These are phyloP conservation scores for Sapayoa aenigma DNA, from an alignment of 2,113 vertebrate species.

Conservation along the genomic window DNA sequence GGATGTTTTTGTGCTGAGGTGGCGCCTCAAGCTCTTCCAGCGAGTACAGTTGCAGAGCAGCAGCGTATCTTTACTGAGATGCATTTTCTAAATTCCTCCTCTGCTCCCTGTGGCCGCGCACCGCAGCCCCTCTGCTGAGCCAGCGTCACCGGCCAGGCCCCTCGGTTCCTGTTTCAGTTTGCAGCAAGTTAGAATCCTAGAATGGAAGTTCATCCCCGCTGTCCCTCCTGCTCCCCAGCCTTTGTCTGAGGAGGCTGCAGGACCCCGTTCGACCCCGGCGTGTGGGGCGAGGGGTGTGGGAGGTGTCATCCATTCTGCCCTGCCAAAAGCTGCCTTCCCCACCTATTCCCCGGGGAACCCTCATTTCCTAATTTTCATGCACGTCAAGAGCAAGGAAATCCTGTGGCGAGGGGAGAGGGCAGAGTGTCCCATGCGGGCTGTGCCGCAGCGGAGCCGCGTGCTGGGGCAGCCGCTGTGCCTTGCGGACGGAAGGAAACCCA, in stretches of 20 bases:
- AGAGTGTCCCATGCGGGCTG: not conserved
- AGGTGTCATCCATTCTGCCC: not conserved
- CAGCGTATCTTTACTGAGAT: not conserved
- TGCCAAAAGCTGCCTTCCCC: not conserved
- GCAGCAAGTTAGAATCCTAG: not conserved
- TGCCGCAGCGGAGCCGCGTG: not conserved
- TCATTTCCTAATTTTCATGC: conserved; percentile 20
- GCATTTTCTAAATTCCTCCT: conserved; percentile 54
- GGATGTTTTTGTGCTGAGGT: conserved; percentile 48
- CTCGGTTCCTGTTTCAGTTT: not conserved
- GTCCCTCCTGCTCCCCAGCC: not conserved
- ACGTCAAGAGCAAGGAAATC: conserved; percentile 57
- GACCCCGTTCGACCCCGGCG: fast-evolving
- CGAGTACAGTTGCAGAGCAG: not conserved
- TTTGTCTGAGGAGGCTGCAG: not conserved
- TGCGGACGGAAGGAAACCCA: not conserved
- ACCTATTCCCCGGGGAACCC: conserved; percentile 18
- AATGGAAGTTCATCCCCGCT: not conserved
- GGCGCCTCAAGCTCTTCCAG: not conserved
- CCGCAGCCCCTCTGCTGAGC: not conserved
- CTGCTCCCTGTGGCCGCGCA: not conserved
- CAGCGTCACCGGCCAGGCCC: not conserved
- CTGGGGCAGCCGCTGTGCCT: not conserved
- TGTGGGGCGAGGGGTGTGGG: not conserved
- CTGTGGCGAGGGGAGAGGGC: not conserved